Evolutionary conservation across 2,797 vertebrate species (phyloP).

Genomic region (Pangasius krempfi): DNA sequence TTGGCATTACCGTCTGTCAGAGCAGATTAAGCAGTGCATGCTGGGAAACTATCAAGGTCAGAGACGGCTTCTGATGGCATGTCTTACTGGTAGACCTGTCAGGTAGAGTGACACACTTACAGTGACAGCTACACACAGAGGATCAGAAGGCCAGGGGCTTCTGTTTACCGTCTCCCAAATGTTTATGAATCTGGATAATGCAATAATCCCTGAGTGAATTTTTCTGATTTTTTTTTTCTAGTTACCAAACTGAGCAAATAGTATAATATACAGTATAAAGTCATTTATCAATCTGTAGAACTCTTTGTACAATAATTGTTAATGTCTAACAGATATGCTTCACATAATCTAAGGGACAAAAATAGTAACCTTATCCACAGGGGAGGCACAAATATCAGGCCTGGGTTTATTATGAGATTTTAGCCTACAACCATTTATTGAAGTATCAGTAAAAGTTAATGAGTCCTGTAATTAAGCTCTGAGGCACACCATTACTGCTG

Average conservation of each 20-base stretch:
- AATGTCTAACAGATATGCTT: constrained; percentile 9
- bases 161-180: constrained; percentile 31
- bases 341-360: neutral
- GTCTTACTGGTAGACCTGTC: constrained; percentile 78
- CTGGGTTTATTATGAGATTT: constrained; percentile 7
- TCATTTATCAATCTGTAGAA: neutral
- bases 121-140: constrained; percentile 74
- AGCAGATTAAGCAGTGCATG: constrained; percentile 68
- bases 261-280: neutral
- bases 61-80: constrained; percentile 68
- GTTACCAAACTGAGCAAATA: neutral
- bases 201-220: neutral
- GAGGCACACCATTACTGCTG: constrained; percentile 12
- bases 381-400: constrained; percentile 1
- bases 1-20: constrained; percentile 73
- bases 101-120: constrained; percentile 70
- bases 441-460: constrained; percentile 26
- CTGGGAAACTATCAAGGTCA: constrained; percentile 73
- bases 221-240: neutral
- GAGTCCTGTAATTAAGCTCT: constrained; percentile 33
- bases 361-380: constrained; percentile 19
- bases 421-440: constrained; percentile 12
- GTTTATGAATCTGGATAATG: neutral
- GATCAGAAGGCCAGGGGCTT: constrained; percentile 62
- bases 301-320: neutral